Percentiles rank a stretch among this genome's conserved stretches.
Conservation (phyloP, 2,888 invertebrate species). For the Drosophila planitibia region DNA sequence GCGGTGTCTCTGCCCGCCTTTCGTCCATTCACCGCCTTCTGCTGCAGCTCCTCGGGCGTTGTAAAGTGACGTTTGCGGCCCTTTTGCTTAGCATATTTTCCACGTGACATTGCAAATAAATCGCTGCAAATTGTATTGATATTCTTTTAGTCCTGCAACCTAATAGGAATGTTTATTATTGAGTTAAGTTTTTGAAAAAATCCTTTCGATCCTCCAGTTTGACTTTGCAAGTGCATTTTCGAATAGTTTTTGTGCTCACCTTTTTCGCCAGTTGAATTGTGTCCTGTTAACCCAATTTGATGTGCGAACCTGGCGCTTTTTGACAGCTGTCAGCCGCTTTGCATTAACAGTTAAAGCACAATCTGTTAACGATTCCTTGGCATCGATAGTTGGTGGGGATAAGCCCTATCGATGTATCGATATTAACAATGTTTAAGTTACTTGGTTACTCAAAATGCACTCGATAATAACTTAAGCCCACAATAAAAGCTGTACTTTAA, state of each 20-base stretch:
- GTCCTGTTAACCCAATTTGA: background rate
- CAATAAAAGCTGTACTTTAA: background rate
- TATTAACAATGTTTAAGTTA: background rate
- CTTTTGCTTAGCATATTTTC: slow-evolving; percentile 95
- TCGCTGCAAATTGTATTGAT: background rate
- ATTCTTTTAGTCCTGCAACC: background rate
- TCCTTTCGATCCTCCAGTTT: background rate
- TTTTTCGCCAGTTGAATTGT: background rate
- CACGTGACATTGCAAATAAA: slow-evolving; percentile 85
- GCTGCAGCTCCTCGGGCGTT: slow-evolving; percentile 95
- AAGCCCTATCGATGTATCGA: background rate
- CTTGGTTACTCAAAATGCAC: background rate
- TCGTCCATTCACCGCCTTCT: slow-evolving; percentile 87
- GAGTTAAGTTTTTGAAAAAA: background rate
- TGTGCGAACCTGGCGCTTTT: background rate
- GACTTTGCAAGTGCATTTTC: background rate
- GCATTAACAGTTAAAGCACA: background rate
- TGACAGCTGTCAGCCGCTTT: background rate
- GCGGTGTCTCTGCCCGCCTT: slow-evolving; percentile 5
- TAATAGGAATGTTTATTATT: background rate
- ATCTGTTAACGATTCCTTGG: background rate
- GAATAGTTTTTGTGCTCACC: background rate
- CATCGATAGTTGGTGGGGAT: background rate
- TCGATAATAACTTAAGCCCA: background rate
- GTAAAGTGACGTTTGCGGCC: slow-evolving; percentile 97